Evolutionary conservation across 64 coral and sea anemone species (phyloP), one percentile per base, ranked within the genome.

Genomic region (Anthopleura sola): DNA sequence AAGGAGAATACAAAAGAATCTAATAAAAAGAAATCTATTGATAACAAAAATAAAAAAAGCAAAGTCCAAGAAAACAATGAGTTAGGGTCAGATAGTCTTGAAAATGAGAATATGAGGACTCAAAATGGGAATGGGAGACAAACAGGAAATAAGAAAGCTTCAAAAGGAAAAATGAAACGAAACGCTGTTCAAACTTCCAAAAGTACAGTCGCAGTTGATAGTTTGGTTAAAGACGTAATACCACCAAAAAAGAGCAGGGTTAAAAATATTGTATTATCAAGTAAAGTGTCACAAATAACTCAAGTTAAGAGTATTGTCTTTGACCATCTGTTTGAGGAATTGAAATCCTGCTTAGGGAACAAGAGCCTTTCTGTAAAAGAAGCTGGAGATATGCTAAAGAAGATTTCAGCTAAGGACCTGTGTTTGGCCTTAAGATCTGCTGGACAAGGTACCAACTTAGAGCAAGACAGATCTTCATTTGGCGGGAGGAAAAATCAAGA

Each of bases 261-360:
- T 34, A 71, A 71, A 29, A 71, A 71, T 29, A 71, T 71, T 32
- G 66, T 71, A 32, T 34, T 71, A 6, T 71, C 66, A 5, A 71
- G 66, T 71, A 71, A 71, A 34, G 66, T 71, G 11, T 71, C 66
- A 34, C 66, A 71, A 28, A 71, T 71, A 32, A 71, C 66, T 71
- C 66, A 71, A 34, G 66, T 71, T 44, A 91, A 91, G 34, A 86
- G 78, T n/a, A 46, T 48, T 24, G 89, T 86, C 29, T 91, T 91
- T 86, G 89, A 91, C 71, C 83, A 91, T 51, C 77, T 91, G n/a
- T 91, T 68, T 71, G 44, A 28, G 76, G 78, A 91, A 81, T 38
- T 91, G 5, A 91, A 91, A 86, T 80, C 83, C 46, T 85, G 88
- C 24, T 75, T 60, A 80, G 78, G 78, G 26, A 39, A 68, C 40